Conservation (phyloP, 2,797 vertebrate species). For the Danio aesculapii region DNA sequence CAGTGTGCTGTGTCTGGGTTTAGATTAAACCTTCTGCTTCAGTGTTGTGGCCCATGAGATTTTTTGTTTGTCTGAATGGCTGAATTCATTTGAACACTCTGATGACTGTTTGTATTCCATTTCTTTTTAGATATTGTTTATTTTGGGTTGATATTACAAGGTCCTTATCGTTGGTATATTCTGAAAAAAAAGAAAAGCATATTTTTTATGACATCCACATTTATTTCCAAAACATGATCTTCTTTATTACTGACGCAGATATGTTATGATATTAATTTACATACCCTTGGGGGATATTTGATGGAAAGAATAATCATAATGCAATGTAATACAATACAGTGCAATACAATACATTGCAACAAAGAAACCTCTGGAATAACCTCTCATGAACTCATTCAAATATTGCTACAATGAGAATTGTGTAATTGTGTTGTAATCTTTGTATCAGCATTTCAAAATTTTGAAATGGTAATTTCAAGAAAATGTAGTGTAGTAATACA, state of each 20-base stretch:
- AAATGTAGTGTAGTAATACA: background rate
- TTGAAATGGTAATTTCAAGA: slow-evolving; percentile 6
- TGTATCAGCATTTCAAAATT: slow-evolving; percentile 5
- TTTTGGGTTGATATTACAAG: background rate
- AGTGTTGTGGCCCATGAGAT: slow-evolving; percentile 16
- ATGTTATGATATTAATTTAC: background rate
- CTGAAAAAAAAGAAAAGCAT: background rate
- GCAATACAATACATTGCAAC: no score
- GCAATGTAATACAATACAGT: no score
- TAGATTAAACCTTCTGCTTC: slow-evolving; percentile 28
- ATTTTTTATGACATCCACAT: background rate
- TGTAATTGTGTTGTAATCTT: slow-evolving; percentile 6
- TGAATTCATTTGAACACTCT: background rate
- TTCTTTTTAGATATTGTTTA: slow-evolving; percentile 6
- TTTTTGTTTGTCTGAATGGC: background rate
- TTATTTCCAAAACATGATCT: background rate
- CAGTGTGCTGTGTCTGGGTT: background rate
- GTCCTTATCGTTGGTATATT: background rate
- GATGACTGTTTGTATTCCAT: slow-evolving; percentile 24
- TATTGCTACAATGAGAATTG: background rate
- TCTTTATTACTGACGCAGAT: background rate
- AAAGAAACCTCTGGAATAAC: background rate
- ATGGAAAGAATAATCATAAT: background rate
- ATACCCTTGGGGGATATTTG: background rate
- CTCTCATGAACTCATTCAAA: background rate